Conservation (phyloP, 1,140 invertebrate genomes). For the Zaprionus tsacasi region DNA sequence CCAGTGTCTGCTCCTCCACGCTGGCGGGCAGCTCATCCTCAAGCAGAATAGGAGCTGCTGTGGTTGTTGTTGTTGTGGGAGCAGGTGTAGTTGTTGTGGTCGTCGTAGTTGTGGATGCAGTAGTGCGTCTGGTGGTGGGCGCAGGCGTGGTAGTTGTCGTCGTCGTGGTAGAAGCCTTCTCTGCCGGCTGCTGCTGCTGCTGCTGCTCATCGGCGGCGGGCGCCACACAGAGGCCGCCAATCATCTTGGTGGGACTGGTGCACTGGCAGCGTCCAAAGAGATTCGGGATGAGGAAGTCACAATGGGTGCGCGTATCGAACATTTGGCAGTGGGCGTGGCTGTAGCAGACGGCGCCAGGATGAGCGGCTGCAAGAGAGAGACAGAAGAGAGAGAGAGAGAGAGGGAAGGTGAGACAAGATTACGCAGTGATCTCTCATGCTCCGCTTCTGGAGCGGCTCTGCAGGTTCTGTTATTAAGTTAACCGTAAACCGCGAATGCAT, state of each 20-base stretch:
- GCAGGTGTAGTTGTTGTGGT: conserved; percentile 41
- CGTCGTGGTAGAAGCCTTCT: conserved; percentile 79
- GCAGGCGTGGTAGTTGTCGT: conserved; percentile 41
- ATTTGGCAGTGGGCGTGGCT: conserved; percentile 94
- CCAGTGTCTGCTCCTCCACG: conserved; percentile 66
- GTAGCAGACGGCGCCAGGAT: conserved; percentile 94
- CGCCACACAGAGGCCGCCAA: conserved; percentile 87
- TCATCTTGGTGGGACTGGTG: conserved; percentile 88
- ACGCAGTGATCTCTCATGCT: conserved; percentile 50
- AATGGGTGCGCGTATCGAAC: conserved; percentile 92
- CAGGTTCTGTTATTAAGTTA: conserved; percentile 68
- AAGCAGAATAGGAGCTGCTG: conserved; percentile 25
- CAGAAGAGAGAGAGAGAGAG: conserved; percentile 30
- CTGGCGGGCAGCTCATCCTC: conserved; percentile 69
- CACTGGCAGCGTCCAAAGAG: conserved; percentile 95
- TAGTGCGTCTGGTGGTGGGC: conserved; percentile 41
- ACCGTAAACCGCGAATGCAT: conserved; percentile 78
- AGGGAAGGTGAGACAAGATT: conserved; percentile 16
- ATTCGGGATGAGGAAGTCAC: conserved; percentile 94
- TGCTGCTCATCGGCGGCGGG: conserved; percentile 44
- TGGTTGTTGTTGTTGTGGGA: conserved; percentile 48
- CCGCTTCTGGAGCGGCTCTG: conserved; percentile 28
- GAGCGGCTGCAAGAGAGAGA: conserved; percentile 89
- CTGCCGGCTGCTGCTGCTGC: conserved; percentile 54
- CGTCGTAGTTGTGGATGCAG: conserved; percentile 37